Conservation (phyloP, 2,113 vertebrate genomes). For the Crotalus horridus region DNA sequence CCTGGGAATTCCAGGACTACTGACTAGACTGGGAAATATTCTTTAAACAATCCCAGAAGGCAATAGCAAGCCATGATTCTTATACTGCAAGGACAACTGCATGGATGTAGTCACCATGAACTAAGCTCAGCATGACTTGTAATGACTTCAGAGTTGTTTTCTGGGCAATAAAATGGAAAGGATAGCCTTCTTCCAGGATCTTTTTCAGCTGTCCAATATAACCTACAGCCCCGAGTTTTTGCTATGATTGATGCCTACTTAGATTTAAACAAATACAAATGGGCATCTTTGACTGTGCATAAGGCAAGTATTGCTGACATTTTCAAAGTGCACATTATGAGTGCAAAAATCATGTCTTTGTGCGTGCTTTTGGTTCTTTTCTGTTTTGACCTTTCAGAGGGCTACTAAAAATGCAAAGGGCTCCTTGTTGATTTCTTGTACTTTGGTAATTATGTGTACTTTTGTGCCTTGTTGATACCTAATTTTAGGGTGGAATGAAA, state of each 20-base stretch:
- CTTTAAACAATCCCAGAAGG: background rate
- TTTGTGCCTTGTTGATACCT: background rate
- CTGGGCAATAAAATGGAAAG: background rate
- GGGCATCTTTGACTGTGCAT: background rate
- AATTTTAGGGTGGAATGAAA: background rate
- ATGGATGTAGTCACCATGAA: background rate
- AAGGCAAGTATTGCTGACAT: background rate
- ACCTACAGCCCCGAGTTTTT: background rate
- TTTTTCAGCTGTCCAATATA: background rate
- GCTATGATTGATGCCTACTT: background rate
- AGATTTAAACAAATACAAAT: background rate
- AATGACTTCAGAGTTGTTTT: background rate
- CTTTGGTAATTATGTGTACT: background rate
- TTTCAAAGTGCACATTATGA: background rate
- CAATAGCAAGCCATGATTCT: background rate
- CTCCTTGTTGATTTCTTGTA: background rate
- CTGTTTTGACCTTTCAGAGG: background rate
- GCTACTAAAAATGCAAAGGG: background rate
- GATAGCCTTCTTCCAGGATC: background rate
- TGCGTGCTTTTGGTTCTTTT: too few relatives aligned
- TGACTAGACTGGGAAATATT: background rate
- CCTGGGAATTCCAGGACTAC: background rate
- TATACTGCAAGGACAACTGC: background rate
- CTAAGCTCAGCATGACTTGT: background rate
- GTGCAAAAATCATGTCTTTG: background rate